Evolutionary conservation across 2,113 vertebrate genomes (phyloP).

Genomic region (Psammodynastes pulverulentus): DNA sequence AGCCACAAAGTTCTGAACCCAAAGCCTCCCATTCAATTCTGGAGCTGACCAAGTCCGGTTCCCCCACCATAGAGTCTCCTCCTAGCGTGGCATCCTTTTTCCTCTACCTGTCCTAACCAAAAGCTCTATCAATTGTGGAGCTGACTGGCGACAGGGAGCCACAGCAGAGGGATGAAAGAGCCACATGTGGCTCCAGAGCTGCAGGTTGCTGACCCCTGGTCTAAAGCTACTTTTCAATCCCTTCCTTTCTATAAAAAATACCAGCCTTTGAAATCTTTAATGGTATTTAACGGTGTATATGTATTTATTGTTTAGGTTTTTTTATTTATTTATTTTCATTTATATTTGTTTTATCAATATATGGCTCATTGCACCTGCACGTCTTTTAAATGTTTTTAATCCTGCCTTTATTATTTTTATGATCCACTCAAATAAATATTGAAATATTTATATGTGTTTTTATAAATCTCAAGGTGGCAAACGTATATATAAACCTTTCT

Average conservation of each 20-base stretch:
- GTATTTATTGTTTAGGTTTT: neutral
- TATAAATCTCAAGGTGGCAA: neutral
- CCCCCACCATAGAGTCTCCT: too few relatives aligned
- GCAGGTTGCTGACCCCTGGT: too few relatives aligned
- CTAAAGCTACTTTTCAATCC: neutral
- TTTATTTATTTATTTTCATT: neutral
- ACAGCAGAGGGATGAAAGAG: too few relatives aligned
- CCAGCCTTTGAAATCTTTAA: neutral
- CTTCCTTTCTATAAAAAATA: neutral
- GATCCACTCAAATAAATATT: neutral
- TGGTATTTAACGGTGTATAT: too few relatives aligned
- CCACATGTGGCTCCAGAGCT: too few relatives aligned
- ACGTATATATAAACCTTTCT: neutral
- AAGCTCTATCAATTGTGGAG: too few relatives aligned
- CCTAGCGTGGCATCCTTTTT: too few relatives aligned
- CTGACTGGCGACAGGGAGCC: too few relatives aligned
- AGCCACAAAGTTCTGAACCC: too few relatives aligned
- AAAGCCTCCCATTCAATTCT: too few relatives aligned
- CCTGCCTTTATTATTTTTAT: neutral
- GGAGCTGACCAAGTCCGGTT: too few relatives aligned
- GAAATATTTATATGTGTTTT: neutral
- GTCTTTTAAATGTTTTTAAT: neutral
- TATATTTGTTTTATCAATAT: neutral
- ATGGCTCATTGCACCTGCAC: neutral
- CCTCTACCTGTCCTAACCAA: too few relatives aligned